Evolutionary conservation across 2,888 invertebrate genomes (phyloP).

Genomic region (Coremacera marginata): DNA sequence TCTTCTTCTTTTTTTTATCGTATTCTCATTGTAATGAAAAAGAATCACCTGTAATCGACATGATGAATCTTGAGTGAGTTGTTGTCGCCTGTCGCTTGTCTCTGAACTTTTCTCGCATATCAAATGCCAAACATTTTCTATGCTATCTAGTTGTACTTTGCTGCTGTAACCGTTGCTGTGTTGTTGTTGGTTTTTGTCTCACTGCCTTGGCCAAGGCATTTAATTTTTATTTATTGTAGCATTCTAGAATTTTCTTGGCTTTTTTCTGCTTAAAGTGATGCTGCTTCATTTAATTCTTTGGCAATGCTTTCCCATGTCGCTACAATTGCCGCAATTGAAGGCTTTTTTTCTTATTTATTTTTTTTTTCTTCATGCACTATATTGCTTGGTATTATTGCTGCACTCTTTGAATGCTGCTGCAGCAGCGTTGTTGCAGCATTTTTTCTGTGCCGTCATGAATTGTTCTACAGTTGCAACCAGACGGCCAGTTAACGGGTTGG

Average conservation of each 20-base stretch:
- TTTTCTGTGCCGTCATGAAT: neutral
- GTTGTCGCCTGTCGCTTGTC: slow-evolving; percentile 9
- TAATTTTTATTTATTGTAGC: slow-evolving; percentile 9
- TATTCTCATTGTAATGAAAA: neutral
- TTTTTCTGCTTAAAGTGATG: neutral
- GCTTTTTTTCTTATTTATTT: neutral
- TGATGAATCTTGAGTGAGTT: neutral
- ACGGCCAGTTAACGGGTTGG: slow-evolving; percentile 8
- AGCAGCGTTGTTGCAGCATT: neutral
- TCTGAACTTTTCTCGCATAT: slow-evolving; percentile 19
- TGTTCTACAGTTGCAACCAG: neutral
- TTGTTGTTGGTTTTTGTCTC: neutral
- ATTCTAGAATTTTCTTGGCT: neutral
- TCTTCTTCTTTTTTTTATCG: neutral
- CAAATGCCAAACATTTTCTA: slow-evolving; percentile 19
- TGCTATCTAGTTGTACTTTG: neutral
- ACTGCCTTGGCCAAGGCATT: neutral
- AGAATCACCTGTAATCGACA: neutral
- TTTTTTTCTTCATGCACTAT: neutral
- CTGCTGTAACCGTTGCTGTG: slow-evolving; percentile 1
- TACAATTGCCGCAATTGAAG: slow-evolving; percentile 20
- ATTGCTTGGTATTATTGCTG: neutral
- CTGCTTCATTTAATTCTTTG: neutral
- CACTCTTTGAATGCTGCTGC: neutral
- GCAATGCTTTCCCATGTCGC: neutral